phyloP scores from a whole-genome alignment of 92 coral and sea anemone species.

The Phenganax marumi region DNA sequence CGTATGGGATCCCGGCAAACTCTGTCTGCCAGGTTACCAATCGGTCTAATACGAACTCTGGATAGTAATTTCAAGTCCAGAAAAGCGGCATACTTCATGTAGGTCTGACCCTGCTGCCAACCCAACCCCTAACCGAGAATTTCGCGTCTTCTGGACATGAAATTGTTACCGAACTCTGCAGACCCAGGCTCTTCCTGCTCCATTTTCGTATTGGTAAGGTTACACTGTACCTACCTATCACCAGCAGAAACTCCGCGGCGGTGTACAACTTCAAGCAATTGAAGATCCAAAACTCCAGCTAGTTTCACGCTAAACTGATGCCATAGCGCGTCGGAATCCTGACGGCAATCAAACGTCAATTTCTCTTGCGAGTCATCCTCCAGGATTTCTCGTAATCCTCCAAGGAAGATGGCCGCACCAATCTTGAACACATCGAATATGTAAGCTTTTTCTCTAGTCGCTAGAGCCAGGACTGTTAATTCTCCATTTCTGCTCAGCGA shows the following conservation, averaged over 20 bases:
- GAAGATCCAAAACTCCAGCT: slow-evolving; percentile 72
- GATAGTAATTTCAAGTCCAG: too few species aligned
- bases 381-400: slow-evolving; percentile 69
- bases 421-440: slow-evolving; percentile 65
- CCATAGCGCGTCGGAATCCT: slow-evolving; percentile 75
- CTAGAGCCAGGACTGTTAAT: slow-evolving; percentile 66
- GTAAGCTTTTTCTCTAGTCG: slow-evolving; percentile 67
- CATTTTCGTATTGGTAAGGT: too few species aligned
- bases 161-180: too few species aligned
- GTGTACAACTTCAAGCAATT: slow-evolving; percentile 72
- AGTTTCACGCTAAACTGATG: slow-evolving; percentile 68
- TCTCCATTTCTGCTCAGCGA: slow-evolving; percentile 70
- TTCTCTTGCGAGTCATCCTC: slow-evolving; percentile 66
- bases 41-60: too few species aligned
- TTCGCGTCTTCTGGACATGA: too few species aligned
- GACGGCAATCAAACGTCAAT: slow-evolving; percentile 77
- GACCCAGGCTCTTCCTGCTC: too few species aligned
- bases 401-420: slow-evolving; percentile 57
- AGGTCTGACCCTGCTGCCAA: too few species aligned
- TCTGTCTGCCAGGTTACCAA: too few species aligned
- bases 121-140: too few species aligned
- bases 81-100: too few species aligned
- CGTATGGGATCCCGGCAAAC: too few species aligned
- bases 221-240: not conserved
- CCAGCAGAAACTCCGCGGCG: slow-evolving; percentile 57